Evolutionary conservation across 2,113 vertebrate species (phyloP), one percentile per base, ranked within the genome.

Genomic region (Serilophus lunatus): DNA sequence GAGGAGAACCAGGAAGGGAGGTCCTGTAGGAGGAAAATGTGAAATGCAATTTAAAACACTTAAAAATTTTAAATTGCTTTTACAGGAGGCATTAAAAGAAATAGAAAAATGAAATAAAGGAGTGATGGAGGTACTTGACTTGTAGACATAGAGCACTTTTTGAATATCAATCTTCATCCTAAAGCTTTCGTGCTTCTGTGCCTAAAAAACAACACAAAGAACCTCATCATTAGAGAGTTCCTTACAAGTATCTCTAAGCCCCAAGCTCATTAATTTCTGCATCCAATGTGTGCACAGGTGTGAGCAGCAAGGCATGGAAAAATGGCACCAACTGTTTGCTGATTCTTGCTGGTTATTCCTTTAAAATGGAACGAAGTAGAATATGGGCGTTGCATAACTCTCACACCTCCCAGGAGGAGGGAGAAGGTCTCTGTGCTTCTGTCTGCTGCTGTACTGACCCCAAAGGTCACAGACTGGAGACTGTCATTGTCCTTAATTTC

Each of bases 351-450:
- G 50, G 26, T 66, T 80, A 10, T 72, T 77, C 12, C 45, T 77
- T 72, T 23, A 16, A 68, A 83, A 44, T 19, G 18, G 44, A n/a
- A n/a, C n/a, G n/a, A n/a, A n/a, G n/a, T n/a, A 66, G 53, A 36
- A 33, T 28, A 14, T 7, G 38, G 57, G 10, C 28, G 40, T 35
- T 65, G 5, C 4, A 2, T 36, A 50, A 6, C 4, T 13, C 12
- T 33, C 22, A 14, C 9, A 33, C 4, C 31, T 70, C 18, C 24
- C 38, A 23, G 68, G 9, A 54, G 64, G 35, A 50, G 29, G 36
- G 51, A 74, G 50, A 15, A 45, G 72, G 31, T 59, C 0, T 0
- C 61, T 36, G 19, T 33, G 4, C 36, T 2, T 0, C 1, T 42
- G n/a, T 36, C 63, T 68, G 60, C 71, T 91, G 40, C 18, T 23